Base-by-base conservation (phyloP, 1,140 invertebrate genomes). In the Galleria mellonella region DNA sequence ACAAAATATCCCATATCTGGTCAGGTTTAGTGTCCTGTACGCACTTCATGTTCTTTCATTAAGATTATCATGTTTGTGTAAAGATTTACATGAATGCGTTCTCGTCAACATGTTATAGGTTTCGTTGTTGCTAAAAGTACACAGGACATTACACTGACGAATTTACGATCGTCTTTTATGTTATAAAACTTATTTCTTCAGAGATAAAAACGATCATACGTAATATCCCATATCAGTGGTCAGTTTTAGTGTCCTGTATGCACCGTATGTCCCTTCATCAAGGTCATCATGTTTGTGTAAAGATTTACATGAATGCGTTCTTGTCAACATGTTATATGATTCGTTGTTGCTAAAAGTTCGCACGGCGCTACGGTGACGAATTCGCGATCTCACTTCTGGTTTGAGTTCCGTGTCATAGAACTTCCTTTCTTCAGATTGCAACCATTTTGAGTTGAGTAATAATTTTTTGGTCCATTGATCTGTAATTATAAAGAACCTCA, bases 381-480 rank as follows among this genome's bases (percentile, higher is more conserved):
- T 62, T 2, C 70, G 49, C 0, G 55, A 36, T 0, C 57, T 32
- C 5, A 54, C 46, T 13, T 78, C 65, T 31, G 75, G 73, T 12
- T 71, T 78, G 0, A 84, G 42, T 31, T 76, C 72, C 5, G 81
- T 82, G 13, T 78, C 54, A 50, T 81, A 82, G 45, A 66, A 84
- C 45, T 67, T 79, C 1, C 65, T 47, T 38, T 82, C 74, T 40
- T 84, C 75, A 12, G 50, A 33, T 47, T 78, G 70, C 3, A 83
- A 60, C 77, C 77, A 83, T 65, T 74, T 79, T 36, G 79, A 69
- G 40, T 79, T 82, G 0, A 58, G 49, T 9, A 83, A 52, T 0
- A 83, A 60, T 43, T 83, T 82, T 23, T 82, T 82, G 27, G 79
- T 83, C 79, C 79, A 83, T 76, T 83, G 75, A 31, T 83, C 79